phyloP scores from a whole-genome alignment of 2,888 invertebrate genomes.

The Orthosia cruda region DNA sequence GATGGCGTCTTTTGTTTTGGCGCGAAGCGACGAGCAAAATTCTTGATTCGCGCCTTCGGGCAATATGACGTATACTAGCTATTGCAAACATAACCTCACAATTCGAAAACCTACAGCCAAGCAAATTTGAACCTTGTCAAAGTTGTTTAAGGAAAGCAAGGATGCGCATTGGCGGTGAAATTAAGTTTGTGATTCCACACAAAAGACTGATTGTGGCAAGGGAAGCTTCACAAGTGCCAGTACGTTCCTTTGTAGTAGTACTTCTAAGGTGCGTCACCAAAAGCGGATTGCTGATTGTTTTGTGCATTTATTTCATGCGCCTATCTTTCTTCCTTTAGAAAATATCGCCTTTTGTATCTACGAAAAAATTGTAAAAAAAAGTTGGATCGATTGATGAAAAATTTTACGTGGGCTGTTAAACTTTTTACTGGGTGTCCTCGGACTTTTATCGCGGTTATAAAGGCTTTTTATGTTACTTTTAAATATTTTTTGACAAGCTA shows the following conservation, averaged over 20 bases:
- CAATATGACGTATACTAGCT: conserved; percentile 71
- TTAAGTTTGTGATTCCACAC: conserved; percentile 65
- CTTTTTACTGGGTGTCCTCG: conserved; percentile 35
- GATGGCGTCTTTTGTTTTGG: conserved; percentile 78
- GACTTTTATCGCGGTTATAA: conserved; percentile 40
- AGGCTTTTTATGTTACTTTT: conserved; percentile 35
- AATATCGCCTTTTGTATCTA: conserved; percentile 23
- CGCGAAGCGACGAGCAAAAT: conserved; percentile 76
- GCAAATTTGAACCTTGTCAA: conserved; percentile 32
- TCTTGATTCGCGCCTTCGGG: conserved; percentile 80
- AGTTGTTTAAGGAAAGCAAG: background rate
- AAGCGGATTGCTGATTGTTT: conserved; percentile 70
- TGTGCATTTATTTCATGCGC: conserved; percentile 54
- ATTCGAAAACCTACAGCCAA: background rate
- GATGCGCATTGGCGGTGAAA: background rate
- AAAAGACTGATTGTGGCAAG: conserved; percentile 80
- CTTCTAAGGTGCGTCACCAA: conserved; percentile 58
- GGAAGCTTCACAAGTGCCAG: conserved; percentile 71
- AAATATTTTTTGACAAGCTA: conserved; percentile 39
- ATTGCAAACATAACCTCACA: conserved; percentile 20
- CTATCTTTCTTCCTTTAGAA: conserved; percentile 26
- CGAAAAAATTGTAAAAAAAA: conserved; percentile 8
- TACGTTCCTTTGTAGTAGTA: conserved; percentile 68
- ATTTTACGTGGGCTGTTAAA: conserved; percentile 40
- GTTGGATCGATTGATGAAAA: conserved; percentile 34